These are phyloP conservation scores for Cossypha polioptera DNA, from an alignment of 2,797 vertebrate species.

Conservation along the genomic window DNA sequence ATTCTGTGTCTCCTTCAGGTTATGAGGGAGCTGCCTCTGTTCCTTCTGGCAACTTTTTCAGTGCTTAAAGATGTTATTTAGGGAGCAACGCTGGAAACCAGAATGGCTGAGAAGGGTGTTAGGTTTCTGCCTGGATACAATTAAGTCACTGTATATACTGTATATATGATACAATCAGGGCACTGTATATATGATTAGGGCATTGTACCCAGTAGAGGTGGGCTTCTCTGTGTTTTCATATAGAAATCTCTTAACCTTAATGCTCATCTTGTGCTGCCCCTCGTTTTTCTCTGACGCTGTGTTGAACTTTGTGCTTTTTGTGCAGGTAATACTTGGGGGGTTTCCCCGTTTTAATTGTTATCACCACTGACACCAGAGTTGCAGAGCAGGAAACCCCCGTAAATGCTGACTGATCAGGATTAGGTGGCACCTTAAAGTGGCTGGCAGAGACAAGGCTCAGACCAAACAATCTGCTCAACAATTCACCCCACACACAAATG, in stretches of 20 bases:
- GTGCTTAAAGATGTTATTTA: not conserved
- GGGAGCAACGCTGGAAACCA: not conserved
- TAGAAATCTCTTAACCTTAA: not conserved
- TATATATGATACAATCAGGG: not conserved
- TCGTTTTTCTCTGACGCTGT: not conserved
- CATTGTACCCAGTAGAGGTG: not conserved
- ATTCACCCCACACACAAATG: not conserved
- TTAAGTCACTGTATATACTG: not conserved
- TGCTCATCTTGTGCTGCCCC: not conserved
- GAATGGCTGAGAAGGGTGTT: not conserved
- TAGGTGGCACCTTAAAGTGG: not conserved
- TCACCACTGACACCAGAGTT: not conserved
- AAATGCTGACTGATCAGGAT: not conserved
- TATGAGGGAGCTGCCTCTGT: not conserved
- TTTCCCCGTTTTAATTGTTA: not conserved
- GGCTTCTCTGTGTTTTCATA: not conserved
- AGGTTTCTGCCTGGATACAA: not conserved
- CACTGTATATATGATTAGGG: not conserved
- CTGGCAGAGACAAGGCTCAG: not conserved
- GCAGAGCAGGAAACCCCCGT: not conserved
- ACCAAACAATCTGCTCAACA: not conserved
- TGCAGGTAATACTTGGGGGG: accelerated
- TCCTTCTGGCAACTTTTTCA: not conserved
- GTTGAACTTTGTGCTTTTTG: not conserved
- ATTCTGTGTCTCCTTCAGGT: not conserved